phyloP scores from a whole-genome alignment of 2,888 invertebrate species.

The Mesorhabditis spiculigera region DNA sequence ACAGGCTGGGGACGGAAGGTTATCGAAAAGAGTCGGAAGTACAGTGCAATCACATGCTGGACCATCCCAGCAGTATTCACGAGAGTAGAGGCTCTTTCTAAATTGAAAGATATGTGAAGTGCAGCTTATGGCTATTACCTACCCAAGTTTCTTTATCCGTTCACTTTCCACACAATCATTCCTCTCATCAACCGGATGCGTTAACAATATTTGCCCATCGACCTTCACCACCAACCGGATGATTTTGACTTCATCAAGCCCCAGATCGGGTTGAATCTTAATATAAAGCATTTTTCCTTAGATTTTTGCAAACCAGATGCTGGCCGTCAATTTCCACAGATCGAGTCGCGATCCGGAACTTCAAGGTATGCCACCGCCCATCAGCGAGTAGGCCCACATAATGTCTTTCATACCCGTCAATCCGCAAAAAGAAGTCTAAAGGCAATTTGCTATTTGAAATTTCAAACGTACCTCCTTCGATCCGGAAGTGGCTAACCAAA shows the following conservation, averaged over 20 bases:
- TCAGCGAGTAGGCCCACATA: conserved; percentile 28
- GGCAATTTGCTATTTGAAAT: neutral
- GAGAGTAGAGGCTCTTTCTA: conserved; percentile 1
- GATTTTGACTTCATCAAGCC: neutral
- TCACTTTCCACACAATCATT: neutral
- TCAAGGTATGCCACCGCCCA: conserved; percentile 28
- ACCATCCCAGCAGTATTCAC: conserved; percentile 5
- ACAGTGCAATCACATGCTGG: conserved; percentile 14
- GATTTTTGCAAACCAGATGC: neutral
- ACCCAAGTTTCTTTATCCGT: neutral
- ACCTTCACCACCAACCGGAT: conserved; percentile 4
- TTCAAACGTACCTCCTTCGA: neutral
- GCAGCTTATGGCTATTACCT: neutral
- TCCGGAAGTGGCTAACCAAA: neutral
- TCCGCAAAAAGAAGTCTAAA: conserved; percentile 27
- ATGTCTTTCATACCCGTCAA: conserved; percentile 16
- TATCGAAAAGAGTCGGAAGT: conserved; percentile 11
- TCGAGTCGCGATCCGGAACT: neutral
- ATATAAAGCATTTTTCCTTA: neutral
- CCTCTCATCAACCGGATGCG: neutral
- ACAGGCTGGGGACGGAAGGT: conserved; percentile 13
- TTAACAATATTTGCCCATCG: conserved; percentile 1
- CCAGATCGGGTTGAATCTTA: neutral
- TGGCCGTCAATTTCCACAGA: neutral
- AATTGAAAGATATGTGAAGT: neutral